A percentile compares a stretch with the other conserved stretches of the same genome.
These are phyloP conservation scores for Littorina saxatilis DNA, from an alignment of 1,140 invertebrate genomes.

Conservation along the genomic window DNA sequence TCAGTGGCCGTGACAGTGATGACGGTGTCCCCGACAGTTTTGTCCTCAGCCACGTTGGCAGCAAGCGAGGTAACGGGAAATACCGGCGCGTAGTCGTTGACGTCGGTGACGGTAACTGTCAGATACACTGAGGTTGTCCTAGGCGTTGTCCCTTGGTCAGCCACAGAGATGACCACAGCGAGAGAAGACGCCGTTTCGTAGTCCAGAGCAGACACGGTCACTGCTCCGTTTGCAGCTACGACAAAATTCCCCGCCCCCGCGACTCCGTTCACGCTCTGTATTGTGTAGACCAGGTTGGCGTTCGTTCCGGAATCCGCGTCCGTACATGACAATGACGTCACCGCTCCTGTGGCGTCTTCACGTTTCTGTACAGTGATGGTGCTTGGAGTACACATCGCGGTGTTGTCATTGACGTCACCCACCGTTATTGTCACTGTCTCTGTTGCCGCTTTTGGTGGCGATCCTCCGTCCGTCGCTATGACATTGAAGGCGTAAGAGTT, in stretches of 20 bases:
- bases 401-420: conserved; percentile 59
- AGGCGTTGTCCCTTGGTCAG: conserved; percentile 1
- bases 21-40: conserved; percentile 37
- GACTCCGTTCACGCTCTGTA: conserved; percentile 48
- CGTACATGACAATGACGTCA: conserved; percentile 50
- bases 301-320: conserved; percentile 55
- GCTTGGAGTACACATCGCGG: conserved; percentile 50
- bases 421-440: conserved; percentile 52
- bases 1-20: conserved; percentile 53
- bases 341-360: conserved; percentile 38
- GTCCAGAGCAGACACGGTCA: conserved; percentile 46
- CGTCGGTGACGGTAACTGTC: conserved; percentile 52
- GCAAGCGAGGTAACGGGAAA: conserved; percentile 48
- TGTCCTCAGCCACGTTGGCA: conserved; percentile 46
- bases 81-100: conserved; percentile 59
- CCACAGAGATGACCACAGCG: conserved; percentile 36
- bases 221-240: conserved; percentile 17
- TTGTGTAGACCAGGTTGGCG: conserved; percentile 45
- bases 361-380: conserved; percentile 37
- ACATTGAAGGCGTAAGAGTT: conserved; percentile 31
- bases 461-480: conserved; percentile 46
- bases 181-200: conserved; percentile 50
- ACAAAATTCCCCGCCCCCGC: conserved; percentile 19
- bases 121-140: conserved; percentile 47
- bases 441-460: conserved; percentile 32